Evolutionary conservation across 1,140 invertebrate species (phyloP).

Genomic region (Papilio xuthus): DNA sequence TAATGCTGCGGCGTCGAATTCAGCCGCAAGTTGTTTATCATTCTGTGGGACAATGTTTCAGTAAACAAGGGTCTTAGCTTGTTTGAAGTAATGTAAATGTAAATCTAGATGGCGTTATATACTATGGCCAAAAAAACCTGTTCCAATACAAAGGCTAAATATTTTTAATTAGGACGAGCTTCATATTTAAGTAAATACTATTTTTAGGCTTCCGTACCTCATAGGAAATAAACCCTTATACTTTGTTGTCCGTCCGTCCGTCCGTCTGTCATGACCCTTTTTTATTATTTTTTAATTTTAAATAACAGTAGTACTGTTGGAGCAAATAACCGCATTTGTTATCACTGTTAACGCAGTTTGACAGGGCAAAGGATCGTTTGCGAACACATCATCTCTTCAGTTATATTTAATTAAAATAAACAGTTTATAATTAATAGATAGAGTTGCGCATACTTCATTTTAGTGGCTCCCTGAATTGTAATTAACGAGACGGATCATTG

Average conservation of each 20-base stretch:
- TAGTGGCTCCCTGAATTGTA: not conserved
- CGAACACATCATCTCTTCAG: not conserved
- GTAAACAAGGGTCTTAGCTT: slow-evolving; percentile 13
- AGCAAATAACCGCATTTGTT: too few species aligned
- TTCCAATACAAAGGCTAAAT: not conserved
- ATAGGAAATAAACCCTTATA: too few species aligned
- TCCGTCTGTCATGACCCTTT: too few species aligned
- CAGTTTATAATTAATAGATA: not conserved
- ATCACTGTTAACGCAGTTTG: too few species aligned
- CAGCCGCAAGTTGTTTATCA: slow-evolving; percentile 47
- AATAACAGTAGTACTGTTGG: too few species aligned
- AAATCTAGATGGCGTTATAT: not conserved
- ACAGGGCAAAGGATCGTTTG: too few species aligned
- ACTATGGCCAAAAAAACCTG: not conserved
- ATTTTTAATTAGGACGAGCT: not conserved
- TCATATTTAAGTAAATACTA: too few species aligned
- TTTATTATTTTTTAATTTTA: too few species aligned
- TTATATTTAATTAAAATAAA: not conserved
- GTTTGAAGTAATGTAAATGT: not conserved
- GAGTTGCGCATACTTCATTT: not conserved
- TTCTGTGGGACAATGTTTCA: slow-evolving; percentile 41
- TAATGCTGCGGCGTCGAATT: slow-evolving; percentile 45
- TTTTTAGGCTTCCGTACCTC: too few species aligned
- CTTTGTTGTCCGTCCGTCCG: too few species aligned
- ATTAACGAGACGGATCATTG: not conserved